A percentile compares a stretch with the other conserved stretches of the same genome.
Evolutionary conservation across 2,113 vertebrate genomes (phyloP).

Genomic region (Mirounga angustirostris): DNA sequence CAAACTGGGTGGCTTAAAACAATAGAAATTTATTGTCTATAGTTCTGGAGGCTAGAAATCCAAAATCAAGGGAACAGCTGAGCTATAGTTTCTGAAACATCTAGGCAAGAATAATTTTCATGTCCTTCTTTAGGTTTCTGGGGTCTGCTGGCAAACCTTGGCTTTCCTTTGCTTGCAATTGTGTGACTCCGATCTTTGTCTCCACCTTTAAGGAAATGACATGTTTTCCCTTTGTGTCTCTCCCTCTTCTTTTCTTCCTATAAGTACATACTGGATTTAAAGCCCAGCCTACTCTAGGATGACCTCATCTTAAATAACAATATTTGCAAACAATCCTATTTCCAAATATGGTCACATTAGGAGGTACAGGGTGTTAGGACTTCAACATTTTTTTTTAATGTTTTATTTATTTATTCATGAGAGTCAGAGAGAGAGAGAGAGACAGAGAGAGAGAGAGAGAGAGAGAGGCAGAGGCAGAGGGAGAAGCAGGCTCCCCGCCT

Average conservation of each 20-base stretch:
- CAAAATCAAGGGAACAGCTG: background rate
- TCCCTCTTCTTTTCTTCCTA: background rate
- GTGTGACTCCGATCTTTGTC: background rate
- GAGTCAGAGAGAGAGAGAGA: no score
- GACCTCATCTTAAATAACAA: background rate
- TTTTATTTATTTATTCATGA: no score
- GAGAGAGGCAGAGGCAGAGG: no score
- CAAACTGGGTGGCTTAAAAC: background rate
- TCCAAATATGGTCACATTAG: background rate
- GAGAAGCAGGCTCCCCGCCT: no score
- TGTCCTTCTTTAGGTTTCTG: background rate
- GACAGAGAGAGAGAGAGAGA: no score
- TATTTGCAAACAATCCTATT: background rate
- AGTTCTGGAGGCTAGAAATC: background rate
- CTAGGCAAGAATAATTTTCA: background rate
- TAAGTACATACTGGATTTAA: background rate
- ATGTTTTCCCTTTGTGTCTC: background rate
- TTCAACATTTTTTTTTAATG: background rate
- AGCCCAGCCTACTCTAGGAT: background rate
- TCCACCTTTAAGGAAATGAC: background rate
- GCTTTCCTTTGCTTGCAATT: background rate
- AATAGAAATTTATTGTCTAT: background rate
- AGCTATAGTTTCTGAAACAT: background rate
- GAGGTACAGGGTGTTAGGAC: no score
- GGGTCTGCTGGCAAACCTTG: background rate